Percentiles rank a stretch among this genome's conserved stretches.
These are phyloP conservation scores for Lepidostoma basale DNA, from an alignment of 1,140 invertebrate species.

Conservation along the genomic window DNA sequence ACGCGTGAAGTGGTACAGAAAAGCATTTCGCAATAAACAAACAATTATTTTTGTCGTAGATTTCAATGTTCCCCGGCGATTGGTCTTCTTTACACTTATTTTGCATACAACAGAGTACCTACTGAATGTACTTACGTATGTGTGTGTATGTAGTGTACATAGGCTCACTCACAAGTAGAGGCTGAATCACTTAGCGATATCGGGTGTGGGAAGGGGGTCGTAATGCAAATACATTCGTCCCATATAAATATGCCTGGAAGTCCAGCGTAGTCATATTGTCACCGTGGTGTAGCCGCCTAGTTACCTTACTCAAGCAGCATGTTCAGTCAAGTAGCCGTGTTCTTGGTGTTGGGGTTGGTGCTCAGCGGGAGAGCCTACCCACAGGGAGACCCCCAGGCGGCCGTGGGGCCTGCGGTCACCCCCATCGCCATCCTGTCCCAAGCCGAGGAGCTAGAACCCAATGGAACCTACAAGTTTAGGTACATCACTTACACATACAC, in stretches of 20 bases:
- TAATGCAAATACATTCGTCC: constrained; percentile 61
- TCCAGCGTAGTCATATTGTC: constrained; percentile 32
- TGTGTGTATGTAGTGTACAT: too few species aligned
- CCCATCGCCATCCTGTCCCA: constrained; percentile 61
- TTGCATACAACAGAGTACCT: too few species aligned
- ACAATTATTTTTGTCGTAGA: too few species aligned
- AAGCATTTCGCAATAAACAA: too few species aligned
- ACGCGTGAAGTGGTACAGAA: too few species aligned
- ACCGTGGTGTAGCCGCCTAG: constrained; percentile 30
- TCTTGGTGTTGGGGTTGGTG: constrained; percentile 45
- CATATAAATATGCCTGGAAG: constrained; percentile 54
- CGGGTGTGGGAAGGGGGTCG: constrained; percentile 57
- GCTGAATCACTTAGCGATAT: constrained; percentile 45
- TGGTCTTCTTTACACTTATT: too few species aligned
- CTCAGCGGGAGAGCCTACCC: constrained; percentile 47
- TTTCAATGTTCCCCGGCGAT: too few species aligned
- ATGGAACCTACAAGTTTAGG: constrained; percentile 63
- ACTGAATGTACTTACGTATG: too few species aligned
- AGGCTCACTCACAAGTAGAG: too few species aligned
- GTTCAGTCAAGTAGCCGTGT: constrained; percentile 34
- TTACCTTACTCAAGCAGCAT: neutral
- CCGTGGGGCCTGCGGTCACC: constrained; percentile 49
- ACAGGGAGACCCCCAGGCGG: constrained; percentile 44
- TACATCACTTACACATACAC: constrained; percentile 28
- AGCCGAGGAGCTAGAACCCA: constrained; percentile 59